Evolutionary conservation across 2,797 vertebrate genomes (phyloP), one percentile per base, ranked within the genome.

Genomic region (Anguilla marmorata): DNA sequence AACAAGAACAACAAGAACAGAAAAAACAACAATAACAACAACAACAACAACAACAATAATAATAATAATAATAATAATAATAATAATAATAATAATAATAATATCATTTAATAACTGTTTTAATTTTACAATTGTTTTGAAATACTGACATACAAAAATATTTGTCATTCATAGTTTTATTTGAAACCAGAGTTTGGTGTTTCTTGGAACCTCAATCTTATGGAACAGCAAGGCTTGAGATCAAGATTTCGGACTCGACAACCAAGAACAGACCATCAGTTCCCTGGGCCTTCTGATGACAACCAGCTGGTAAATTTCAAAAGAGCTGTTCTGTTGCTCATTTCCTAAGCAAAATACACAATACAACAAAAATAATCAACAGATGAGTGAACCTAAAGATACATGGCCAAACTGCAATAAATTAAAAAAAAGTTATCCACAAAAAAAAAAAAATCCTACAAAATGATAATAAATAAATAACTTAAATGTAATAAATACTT

Each of bases 381-480:
- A 90, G 85, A 72, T 86, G 85, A 89, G 82, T 87, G 89, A 90
- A 88, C 88, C 90, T 72, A 85, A 89, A 89, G 86, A 91, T 90
- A 91, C 90, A 92, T 91, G 92, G 88, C 89, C 90, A 88, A 82
- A 89, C 93, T 80, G 92, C 91, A 94, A 91, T 94, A 93, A 94
- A 93, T 91, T 93, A 90, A 54, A 92, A 88, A 93, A 91, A 88
- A 88, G 66, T 87, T 91, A 92, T 89, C 88, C 87, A 90, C 86
- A 91, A 91, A 91, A 45, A 45, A 37, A 37, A 41, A 45, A 41
- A 87, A 91, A 87, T 92, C 93, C 93, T 93, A 90, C 92, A 93
- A 93, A 90, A 90, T 86, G 79, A 91, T 92, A 96, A 95, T 89
- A 96, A 96, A 97, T 96, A 95, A 91, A 94, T 94, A 94, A 94